Evolutionary conservation across 2,113 vertebrate genomes (phyloP), one percentile per base, ranked within the genome.

Genomic region (Alexandromys fortis): DNA sequence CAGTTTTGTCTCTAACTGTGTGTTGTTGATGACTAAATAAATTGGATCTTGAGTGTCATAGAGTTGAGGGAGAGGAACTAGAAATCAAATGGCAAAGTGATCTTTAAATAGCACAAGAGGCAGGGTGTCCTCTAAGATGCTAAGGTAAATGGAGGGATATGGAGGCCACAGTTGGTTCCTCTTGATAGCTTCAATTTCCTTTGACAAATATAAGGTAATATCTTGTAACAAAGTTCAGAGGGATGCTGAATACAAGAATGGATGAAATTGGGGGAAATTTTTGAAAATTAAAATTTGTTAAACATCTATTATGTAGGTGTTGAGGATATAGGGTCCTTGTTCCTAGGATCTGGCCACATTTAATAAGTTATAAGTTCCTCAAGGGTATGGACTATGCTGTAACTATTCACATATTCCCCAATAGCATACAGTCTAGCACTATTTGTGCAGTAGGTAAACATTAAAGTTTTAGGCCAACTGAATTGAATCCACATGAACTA

Each of bases 401-500:
- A 96, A 68, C 75, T 81, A 86, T 86, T 86, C 90, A 28, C 42
- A 61, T 86, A 67, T 86, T 76, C 58, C 17, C 35, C 38, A 55
- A 52, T 49, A 52, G 58, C 65, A 4, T 67, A 11, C 63, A 79
- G 47, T 76, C 55, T 75, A 78, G 58, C 76, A 16, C n/a, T 88
- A 85, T 95, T 63, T 82, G 42, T 7, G 73, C 14, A 91, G 65
- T 81, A 86, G 86, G 76, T 92, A 94, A 95, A 96, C 30, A 75
- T 83, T 89, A 89, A 89, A 5, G 79, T 92, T 96, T 95, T 87
- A 93, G 67, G 49, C 87, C 83, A 97, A 91, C 19, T 45, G 63
- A 95, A 95, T 81, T 91, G 61, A 93, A 91, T 94, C 45, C 61
- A 92, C 14, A 87, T 72, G 77, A 81, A 83, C 45, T 90, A n/a